Conservation (phyloP, 2,888 invertebrate genomes). For the Ypsolopha scabrella region DNA sequence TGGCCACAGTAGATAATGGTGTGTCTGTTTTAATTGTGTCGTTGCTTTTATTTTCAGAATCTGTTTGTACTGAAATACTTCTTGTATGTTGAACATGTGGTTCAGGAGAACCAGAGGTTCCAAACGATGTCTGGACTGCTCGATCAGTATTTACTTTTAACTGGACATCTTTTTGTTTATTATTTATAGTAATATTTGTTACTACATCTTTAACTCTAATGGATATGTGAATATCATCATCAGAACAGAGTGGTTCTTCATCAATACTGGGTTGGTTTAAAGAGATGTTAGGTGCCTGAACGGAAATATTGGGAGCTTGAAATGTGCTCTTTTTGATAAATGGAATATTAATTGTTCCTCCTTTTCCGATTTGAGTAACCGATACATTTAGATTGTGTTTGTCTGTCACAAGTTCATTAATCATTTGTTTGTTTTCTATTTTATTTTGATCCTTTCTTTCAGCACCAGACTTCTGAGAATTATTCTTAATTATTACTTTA, state of each 20-base stretch:
- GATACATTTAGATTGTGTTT: not conserved
- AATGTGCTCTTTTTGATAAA: constrained; percentile 40
- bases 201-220: constrained; percentile 48
- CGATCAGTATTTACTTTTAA: constrained; percentile 43
- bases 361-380: not conserved
- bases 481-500: too few species aligned
- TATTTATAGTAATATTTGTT: constrained; percentile 47
- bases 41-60: constrained; percentile 11
- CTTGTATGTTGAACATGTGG: constrained; percentile 11
- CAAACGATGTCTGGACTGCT: constrained; percentile 42
- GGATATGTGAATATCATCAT: constrained; percentile 49
- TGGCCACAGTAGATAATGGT: constrained; percentile 10
- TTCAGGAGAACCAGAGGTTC: constrained; percentile 14
- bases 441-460: not conserved
- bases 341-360: constrained; percentile 19
- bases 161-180: constrained; percentile 41
- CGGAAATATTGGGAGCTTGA: constrained; percentile 9
- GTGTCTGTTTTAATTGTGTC: constrained; percentile 8
- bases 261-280: too few species aligned
- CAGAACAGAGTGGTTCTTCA: not conserved
- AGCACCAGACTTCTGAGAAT: too few species aligned
- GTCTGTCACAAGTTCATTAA: not conserved
- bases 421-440: not conserved
- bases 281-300: too few species aligned
- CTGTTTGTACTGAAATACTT: constrained; percentile 17